These are phyloP conservation scores for Chromobotia macracanthus DNA, from an alignment of 2,797 vertebrate species.

Conservation along the genomic window DNA sequence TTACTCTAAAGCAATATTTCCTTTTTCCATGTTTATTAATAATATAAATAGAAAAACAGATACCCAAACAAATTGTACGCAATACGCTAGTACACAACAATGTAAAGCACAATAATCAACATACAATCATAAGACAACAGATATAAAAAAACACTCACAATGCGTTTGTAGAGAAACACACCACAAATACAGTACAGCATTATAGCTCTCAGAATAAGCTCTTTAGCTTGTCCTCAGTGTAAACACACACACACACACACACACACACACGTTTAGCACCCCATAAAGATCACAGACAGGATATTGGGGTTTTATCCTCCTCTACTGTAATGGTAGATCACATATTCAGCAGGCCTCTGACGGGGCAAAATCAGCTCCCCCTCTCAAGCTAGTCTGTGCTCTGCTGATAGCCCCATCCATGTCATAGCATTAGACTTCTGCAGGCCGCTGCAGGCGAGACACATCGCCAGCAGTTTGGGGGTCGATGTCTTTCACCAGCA, in stretches of 20 bases:
- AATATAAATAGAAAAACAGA: too few species aligned
- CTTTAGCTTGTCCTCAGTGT: constrained; percentile 1
- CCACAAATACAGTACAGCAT: constrained; percentile 33
- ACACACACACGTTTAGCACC: constrained; percentile 15
- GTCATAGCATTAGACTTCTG: constrained; percentile 73
- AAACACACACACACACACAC: constrained; percentile 15
- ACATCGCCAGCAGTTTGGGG: constrained; percentile 71
- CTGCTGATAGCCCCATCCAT: constrained; percentile 73
- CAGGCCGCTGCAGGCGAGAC: constrained; percentile 66
- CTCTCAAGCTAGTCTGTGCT: constrained; percentile 55
- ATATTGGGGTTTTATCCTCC: constrained; percentile 67
- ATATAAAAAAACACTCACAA: background rate
- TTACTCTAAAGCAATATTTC: too few species aligned
- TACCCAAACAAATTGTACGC: constrained; percentile 1
- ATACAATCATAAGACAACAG: background rate
- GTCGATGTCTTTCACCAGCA: constrained; percentile 45
- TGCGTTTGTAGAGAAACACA: constrained; percentile 23
- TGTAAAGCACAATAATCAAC: background rate
- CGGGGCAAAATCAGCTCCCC: constrained; percentile 39
- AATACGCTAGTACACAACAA: constrained; percentile 17
- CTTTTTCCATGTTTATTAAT: too few species aligned
- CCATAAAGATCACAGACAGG: constrained; percentile 49
- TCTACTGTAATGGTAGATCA: constrained; percentile 65
- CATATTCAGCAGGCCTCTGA: constrained; percentile 46
- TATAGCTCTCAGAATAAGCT: constrained; percentile 4